Percentiles rank a stretch among this genome's conserved stretches.
Evolutionary conservation across 2,888 invertebrate genomes (phyloP).

Genomic region (Lasius fuliginosus): DNA sequence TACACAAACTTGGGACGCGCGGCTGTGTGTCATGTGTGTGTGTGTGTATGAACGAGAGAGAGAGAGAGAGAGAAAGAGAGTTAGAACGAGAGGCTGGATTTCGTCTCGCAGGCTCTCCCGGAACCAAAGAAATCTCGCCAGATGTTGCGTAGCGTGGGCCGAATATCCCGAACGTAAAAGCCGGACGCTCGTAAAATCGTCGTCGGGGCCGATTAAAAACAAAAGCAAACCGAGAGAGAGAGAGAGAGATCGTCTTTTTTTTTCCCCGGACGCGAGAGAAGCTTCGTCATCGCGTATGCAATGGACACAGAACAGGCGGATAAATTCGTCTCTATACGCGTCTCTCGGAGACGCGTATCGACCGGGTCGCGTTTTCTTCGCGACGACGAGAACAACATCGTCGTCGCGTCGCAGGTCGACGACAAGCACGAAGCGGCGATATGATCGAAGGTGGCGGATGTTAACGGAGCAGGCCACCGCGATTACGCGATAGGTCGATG

Average conservation of each 20-base stretch:
- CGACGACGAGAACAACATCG: constrained; percentile 33
- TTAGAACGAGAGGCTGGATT: constrained; percentile 33
- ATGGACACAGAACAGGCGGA: neutral
- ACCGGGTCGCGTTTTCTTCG: constrained; percentile 34
- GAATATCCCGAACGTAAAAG: constrained; percentile 25
- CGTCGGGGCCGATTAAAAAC: neutral
- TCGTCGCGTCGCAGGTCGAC: neutral
- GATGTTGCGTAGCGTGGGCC: constrained; percentile 47
- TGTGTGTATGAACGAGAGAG: neutral
- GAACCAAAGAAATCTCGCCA: constrained; percentile 41
- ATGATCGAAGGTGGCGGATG: constrained; percentile 39
- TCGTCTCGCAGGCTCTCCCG: constrained; percentile 29
- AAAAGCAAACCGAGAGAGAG: neutral
- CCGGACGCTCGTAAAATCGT: constrained; percentile 13
- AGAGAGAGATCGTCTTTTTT: neutral
- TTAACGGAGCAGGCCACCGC: neutral
- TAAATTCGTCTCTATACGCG: neutral
- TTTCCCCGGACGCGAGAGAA: neutral
- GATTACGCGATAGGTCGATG: constrained; percentile 43
- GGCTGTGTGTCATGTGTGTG: neutral
- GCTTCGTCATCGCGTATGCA: neutral
- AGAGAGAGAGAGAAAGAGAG: constrained; percentile 14
- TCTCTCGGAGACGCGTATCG: neutral
- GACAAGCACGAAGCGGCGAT: constrained; percentile 4
- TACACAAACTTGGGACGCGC: constrained; percentile 56